Evolutionary conservation across 2,113 vertebrate genomes (phyloP).

Genomic region (Podarcis cretensis): DNA sequence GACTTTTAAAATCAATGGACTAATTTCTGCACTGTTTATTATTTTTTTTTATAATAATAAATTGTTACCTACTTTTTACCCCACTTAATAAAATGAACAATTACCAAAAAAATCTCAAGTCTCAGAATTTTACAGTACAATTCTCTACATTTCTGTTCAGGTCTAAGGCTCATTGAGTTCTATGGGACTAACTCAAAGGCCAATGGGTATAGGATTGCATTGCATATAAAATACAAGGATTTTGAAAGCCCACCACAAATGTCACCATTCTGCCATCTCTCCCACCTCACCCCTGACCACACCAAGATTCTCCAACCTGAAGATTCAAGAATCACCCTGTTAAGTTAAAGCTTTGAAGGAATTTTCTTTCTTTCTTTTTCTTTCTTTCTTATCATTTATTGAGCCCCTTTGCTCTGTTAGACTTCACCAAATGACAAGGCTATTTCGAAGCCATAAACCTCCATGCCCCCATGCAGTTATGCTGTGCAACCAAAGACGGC

Average conservation of each 20-base stretch:
- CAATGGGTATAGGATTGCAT: not conserved
- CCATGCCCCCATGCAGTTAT: constrained; percentile 73
- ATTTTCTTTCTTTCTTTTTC: constrained; percentile 14
- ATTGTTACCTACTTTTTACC: too few relatives aligned
- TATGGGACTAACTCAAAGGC: not conserved
- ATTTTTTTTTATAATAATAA: too few relatives aligned
- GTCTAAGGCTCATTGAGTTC: not conserved
- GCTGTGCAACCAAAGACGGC: constrained; percentile 75
- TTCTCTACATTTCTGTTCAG: not conserved
- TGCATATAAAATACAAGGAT: not conserved
- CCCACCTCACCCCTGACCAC: too few relatives aligned
- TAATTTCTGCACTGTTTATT: not conserved
- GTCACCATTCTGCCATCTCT: not conserved
- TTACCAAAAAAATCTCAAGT: not conserved
- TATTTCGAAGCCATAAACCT: constrained; percentile 78
- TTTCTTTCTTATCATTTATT: constrained; percentile 70
- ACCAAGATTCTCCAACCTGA: not conserved
- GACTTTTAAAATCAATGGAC: too few relatives aligned
- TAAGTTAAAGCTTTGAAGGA: constrained; percentile 67
- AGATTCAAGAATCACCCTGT: constrained; percentile 65
- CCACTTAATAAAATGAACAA: not conserved
- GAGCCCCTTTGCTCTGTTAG: constrained; percentile 77
- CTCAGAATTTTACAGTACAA: not conserved
- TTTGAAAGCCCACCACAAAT: not conserved
- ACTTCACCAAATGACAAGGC: constrained; percentile 78